Conservation (phyloP, 2,113 vertebrate genomes). For the Melanerpes aurifrons region DNA sequence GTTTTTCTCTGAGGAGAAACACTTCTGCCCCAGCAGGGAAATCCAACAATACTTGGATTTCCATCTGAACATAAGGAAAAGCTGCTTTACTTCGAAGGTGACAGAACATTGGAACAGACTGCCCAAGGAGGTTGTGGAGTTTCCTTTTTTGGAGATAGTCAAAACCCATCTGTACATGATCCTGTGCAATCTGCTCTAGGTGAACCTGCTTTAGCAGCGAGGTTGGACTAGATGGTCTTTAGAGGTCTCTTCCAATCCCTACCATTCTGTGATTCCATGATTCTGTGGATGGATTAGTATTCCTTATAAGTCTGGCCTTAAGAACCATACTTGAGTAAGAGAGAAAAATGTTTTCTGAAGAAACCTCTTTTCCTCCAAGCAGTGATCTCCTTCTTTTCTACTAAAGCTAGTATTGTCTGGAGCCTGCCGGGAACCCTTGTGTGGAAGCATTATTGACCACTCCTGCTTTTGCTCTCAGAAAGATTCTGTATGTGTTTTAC, state of each 20-base stretch:
- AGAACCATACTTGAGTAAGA: not conserved
- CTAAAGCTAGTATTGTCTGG: rapidly evolving
- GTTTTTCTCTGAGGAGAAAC: not conserved
- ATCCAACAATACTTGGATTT: not conserved
- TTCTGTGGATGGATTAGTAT: not conserved
- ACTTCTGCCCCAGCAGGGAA: not conserved
- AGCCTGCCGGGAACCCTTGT: not conserved
- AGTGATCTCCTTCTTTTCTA: not conserved
- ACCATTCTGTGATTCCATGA: too few relatives aligned
- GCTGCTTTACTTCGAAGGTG: too few relatives aligned
- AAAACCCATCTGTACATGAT: too few relatives aligned
- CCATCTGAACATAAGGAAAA: too few relatives aligned
- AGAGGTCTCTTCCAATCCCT: too few relatives aligned
- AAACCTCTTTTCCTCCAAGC: not conserved
- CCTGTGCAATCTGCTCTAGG: too few relatives aligned
- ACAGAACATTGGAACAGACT: too few relatives aligned
- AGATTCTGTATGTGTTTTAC: not conserved
- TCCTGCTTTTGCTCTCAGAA: rapidly evolving
- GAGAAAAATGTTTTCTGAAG: not conserved
- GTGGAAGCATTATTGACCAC: rapidly evolving
- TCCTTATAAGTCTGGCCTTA: not conserved
- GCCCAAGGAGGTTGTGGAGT: too few relatives aligned
- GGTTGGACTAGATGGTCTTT: too few relatives aligned
- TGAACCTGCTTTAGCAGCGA: too few relatives aligned
- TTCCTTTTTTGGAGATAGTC: too few relatives aligned